Evolutionary conservation across 2,797 vertebrate species (phyloP).

Genomic region (Echiichthys vipera): DNA sequence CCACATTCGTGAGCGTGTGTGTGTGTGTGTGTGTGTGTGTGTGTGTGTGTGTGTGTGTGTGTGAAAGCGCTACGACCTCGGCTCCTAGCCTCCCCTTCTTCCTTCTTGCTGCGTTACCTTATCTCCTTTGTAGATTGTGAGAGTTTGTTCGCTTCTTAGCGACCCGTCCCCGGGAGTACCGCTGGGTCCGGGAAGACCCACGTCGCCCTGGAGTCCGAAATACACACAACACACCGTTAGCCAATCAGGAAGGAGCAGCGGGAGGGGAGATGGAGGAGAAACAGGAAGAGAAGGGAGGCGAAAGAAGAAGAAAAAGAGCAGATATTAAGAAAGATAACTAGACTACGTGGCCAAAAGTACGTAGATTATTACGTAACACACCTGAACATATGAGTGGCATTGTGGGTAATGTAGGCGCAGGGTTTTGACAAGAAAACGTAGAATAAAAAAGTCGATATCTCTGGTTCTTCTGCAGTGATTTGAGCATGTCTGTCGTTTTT

Average conservation of each 20-base stretch:
- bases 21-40: constrained; percentile 42
- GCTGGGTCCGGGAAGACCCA: constrained; percentile 82
- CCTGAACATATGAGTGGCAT: too few relatives aligned
- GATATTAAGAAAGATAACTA: neutral
- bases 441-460: too few relatives aligned
- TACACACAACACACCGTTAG: constrained; percentile 79
- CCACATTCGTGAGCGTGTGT: constrained; percentile 29
- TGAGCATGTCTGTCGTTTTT: too few relatives aligned
- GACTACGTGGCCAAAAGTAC: constrained; percentile 4
- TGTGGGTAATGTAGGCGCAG: too few relatives aligned
- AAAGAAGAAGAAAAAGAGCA: neutral
- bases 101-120: constrained; percentile 84
- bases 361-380: too few relatives aligned
- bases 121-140: constrained; percentile 88
- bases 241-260: constrained; percentile 39
- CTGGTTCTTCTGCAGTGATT: too few relatives aligned
- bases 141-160: constrained; percentile 71
- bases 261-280: constrained; percentile 3
- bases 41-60: constrained; percentile 34
- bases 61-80: constrained; percentile 14
- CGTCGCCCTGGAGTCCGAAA: constrained; percentile 84
- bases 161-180: constrained; percentile 79
- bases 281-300: neutral
- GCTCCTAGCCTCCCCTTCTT: constrained; percentile 48
- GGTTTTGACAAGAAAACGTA: too few relatives aligned